Evolutionary conservation across 1,140 invertebrate species (phyloP), one percentile per base, ranked within the genome.

Genomic region (Drosophila parabipectinata): DNA sequence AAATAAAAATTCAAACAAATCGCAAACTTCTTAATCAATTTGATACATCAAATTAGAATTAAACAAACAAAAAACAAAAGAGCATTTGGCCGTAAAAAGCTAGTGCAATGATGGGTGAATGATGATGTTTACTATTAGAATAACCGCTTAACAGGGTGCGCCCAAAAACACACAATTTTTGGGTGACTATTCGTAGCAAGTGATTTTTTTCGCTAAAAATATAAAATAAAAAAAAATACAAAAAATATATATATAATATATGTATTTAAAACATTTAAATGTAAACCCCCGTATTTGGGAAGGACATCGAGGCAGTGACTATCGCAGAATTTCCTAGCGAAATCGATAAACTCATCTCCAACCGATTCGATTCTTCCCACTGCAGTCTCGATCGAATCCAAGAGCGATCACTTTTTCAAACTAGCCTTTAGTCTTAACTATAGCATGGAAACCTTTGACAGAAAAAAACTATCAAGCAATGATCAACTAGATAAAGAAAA

Each of bases 401-500:
- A 72, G n/a, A 28, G 26, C 26, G 26, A 82, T 57, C 62, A 81
- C 69, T 81, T 74, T 82, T 44, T 81, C 53, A 55, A 81, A 57
- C 74, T 81, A 81, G 79, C 79, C 79, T 82, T 81, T 81, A 82
- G 74, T 82, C 62, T 78, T 57, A 69, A 69, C 51, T 82, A 82
- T 52, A 62, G 53, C 15, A 57, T 59, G 44, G 44, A 45, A 64
- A 14, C 62, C 62, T 57, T 66, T 44, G 32, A 66, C 15, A 9
- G 21, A 53, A 32, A 69, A 30, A 37, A 68, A 69, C 64, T 56
- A 69, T 48, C 62, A 69, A 69, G 51, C 50, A 67, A 69, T 68
- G 50, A 68, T 69, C 66, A 68, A 68, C 66, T 69, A 69, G 52
- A 69, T 69, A 69, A 69, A 68, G 41, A 51, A 63, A 41, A 39